Base-by-base conservation (phyloP, 2,113 vertebrate species). In the Atrichornis clamosus region DNA sequence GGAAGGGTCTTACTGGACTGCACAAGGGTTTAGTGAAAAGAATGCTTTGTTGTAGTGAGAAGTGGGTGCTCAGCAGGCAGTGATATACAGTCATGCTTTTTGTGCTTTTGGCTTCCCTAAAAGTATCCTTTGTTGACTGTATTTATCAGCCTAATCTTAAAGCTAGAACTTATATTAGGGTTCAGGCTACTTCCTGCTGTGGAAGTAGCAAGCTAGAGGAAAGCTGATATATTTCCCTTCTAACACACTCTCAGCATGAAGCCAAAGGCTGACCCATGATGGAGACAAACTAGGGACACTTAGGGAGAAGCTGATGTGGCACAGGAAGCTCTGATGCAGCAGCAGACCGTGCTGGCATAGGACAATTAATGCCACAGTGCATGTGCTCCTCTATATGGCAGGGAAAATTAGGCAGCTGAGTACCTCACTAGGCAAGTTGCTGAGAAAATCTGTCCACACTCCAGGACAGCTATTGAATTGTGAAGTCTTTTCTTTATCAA, bases 281-380 rank as follows among this genome's bases (percentile, higher is more conserved):
- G 24, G 9, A 58, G 24, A 16, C 15, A 82, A 50, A 24, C 12
- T 13, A 4, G 10, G 10, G 30, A 30, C 16, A 46, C 47, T 35
- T 50, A 50, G 37, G 28, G 41, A 52, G 64, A 44, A 32, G 21
- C 9, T 28, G 10, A n/a, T 21, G 24, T 6, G 21, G 7, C 12
- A 14, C 2, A 0, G 32, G 15, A 37, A 47, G 15, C 28, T 70
- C 11, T 67, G 56, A 8, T 52, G 41, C 50, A 64, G 41, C 32
- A 81, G 55, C 50, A 75, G 53, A 9, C 19, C 78, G 10, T 35
- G 24, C 47, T 70, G 74, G 28, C 17, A 26, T 1, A 2, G 13
- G 32, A n/a, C 60, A n/a, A 20, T 33, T 28, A 23, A 11, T 6
- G 23, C 14, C 13, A 13, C 0, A 1, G 13, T 5, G 11, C 58